Conservation (phyloP, 2,888 invertebrate species). For the Temnothorax unifasciatus region DNA sequence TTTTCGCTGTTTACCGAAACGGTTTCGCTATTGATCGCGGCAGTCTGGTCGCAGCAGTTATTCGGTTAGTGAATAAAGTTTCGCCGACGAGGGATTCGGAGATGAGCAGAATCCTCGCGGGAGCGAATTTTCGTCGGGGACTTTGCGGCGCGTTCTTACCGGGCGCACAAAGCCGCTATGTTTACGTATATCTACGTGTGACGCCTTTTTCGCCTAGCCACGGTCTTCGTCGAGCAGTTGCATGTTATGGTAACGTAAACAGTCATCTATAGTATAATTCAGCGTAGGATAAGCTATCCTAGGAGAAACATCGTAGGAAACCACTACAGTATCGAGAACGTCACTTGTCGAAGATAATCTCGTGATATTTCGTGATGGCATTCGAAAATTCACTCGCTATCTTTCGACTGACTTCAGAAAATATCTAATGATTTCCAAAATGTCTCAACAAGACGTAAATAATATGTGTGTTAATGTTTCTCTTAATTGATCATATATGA, state of each 20-base stretch:
- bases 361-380: not conserved
- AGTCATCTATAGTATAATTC: constrained; percentile 24
- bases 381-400: not conserved
- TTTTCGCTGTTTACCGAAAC: constrained; percentile 40
- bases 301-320: not conserved
- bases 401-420: not conserved
- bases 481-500: not conserved
- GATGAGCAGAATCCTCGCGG: constrained; percentile 27
- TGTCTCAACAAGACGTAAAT: not conserved
- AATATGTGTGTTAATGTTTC: too few relatives aligned
- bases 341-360: not conserved
- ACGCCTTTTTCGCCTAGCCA: not conserved
- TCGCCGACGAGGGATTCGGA: constrained; percentile 22
- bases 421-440: too few relatives aligned
- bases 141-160: constrained; percentile 13
- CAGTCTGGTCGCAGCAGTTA: constrained; percentile 24
- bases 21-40: constrained; percentile 35
- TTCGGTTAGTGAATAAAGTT: constrained; percentile 45
- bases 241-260: not conserved
- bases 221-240: not conserved
- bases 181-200: constrained; percentile 7
- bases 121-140: constrained; percentile 23
- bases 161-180: constrained; percentile 32
- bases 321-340: not conserved
- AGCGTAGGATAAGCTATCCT: not conserved